Conservation (phyloP, 2,113 vertebrate species). For the Halcyon senegalensis region DNA sequence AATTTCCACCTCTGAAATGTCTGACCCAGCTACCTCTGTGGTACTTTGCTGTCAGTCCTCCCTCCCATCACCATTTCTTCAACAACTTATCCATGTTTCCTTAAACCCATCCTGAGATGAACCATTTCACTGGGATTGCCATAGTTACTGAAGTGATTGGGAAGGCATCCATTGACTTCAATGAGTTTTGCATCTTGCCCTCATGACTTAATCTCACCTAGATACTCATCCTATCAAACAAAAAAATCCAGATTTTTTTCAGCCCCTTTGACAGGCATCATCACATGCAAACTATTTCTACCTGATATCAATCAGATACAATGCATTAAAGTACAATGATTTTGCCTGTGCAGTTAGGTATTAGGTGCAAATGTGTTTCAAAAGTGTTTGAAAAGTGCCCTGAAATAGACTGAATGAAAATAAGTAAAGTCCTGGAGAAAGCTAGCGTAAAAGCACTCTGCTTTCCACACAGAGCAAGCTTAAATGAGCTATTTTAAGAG, state of each 20-base stretch:
- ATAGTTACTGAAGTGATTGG: neutral
- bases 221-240: neutral
- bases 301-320: neutral
- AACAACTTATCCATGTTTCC: neutral
- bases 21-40: neutral
- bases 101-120: neutral
- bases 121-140: neutral
- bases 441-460: neutral
- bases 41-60: neutral
- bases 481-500: neutral
- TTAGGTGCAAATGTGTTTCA: neutral
- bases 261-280: neutral
- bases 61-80: neutral
- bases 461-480: neutral
- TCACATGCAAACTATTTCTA: neutral
- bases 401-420: neutral
- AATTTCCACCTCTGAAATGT: neutral
- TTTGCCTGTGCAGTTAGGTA: neutral
- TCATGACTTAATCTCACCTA: neutral
- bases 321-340: neutral
- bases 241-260: neutral
- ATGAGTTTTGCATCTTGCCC: neutral
- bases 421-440: neutral
- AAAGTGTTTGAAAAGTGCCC: neutral
- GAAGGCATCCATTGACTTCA: neutral